A percentile compares a stretch with the other conserved stretches of the same genome.
These are phyloP conservation scores for Elaphurus davidianus DNA, from an alignment of 2,113 vertebrate species.

Conservation along the genomic window DNA sequence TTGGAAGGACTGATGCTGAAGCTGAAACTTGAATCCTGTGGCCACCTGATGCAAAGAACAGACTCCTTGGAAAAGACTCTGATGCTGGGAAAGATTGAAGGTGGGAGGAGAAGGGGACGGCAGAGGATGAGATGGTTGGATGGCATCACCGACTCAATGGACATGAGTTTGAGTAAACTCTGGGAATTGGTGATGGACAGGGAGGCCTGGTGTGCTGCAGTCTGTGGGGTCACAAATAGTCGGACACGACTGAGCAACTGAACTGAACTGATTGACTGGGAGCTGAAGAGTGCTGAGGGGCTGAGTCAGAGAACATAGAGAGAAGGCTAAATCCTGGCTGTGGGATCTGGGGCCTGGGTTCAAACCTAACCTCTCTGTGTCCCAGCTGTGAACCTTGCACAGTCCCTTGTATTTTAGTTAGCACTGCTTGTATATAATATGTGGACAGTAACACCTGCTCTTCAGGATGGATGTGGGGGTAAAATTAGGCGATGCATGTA, in stretches of 20 bases:
- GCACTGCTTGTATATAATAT: background rate
- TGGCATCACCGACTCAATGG: background rate
- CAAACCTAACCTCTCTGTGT: background rate
- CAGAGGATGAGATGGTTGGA: background rate
- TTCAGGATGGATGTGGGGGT: background rate
- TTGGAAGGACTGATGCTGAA: background rate
- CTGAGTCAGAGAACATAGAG: background rate
- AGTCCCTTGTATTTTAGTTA: background rate
- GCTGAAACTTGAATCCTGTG: background rate
- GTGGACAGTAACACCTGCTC: background rate
- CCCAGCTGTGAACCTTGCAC: background rate
- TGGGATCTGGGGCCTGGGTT: background rate
- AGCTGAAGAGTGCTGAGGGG: background rate
- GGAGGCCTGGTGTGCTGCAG: background rate
- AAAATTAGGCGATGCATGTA: background rate
- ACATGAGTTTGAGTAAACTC: background rate
- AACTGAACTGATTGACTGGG: background rate
- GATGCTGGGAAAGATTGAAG: background rate
- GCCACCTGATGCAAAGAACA: background rate
- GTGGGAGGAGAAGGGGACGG: background rate
- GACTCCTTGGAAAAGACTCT: background rate
- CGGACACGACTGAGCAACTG: accelerated
- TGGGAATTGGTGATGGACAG: background rate
- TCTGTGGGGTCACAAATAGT: background rate
- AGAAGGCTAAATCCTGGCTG: too few species aligned